Base-by-base conservation (phyloP, 2,113 vertebrate species). In the Cephalopholis sonnerati region DNA sequence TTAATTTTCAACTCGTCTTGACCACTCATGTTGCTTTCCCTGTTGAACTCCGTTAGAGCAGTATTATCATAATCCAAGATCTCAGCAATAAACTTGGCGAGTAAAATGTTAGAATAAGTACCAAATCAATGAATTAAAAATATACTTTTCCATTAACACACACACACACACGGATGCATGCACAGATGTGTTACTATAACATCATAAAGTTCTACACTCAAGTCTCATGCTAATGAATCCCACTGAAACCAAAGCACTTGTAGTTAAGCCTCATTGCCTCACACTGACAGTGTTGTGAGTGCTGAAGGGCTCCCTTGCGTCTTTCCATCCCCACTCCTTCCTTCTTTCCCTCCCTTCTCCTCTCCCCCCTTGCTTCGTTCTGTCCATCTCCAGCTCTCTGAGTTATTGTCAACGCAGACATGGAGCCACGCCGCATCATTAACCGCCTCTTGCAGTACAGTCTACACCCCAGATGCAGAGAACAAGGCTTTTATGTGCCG, bases 181-280 rank as follows among this genome's bases (percentile, higher is more conserved):
- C 57, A 66, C 64, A 79, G n/a, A 79, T 57, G 75, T 76, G 72
- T 58, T 83, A 66, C 78, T 70, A 57, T 66, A 77, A 51, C 53
- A 78, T 83, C 71, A 83, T 72, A 72, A 62, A 75, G 77, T 85
- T 86, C 55, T 81, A 62, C 69, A 68, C 81, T 67, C 61, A 62
- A 87, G 86, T 91, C 83, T 87, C 90, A 87, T 91, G 90, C 82
- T 93, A 93, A 94, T 91, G 89, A 93, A 93, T 91, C 87, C 91
- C 92, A 77, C n/a, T 86, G 92, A 88, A 93, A 93, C 87, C 81
- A 48, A 61, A 74, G 81, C 74, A 81, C 92, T 92, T 77, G 69
- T 80, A 91, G 91, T 88, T 83, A 87, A 87, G 89, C 86, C 88
- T 92, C 92, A 91, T 90, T 85, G 88, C 86, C 62, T 92, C 77